phyloP scores from a whole-genome alignment of 2,797 vertebrate genomes.

The Enteromius radiatus region DNA sequence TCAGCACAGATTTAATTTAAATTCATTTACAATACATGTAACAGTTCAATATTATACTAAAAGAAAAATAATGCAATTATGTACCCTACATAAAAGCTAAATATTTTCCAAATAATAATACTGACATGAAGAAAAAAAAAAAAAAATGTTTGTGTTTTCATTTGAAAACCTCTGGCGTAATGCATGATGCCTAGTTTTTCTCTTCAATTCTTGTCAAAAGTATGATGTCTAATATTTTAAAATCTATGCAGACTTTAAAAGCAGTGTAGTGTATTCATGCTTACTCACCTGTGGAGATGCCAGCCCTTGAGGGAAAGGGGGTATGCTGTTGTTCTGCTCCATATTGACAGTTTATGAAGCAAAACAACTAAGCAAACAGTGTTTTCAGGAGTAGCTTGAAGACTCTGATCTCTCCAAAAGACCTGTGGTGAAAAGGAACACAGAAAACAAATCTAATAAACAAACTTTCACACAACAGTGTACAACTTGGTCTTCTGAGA shows the following conservation, averaged over 20 bases:
- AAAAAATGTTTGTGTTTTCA: neutral
- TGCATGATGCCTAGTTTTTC: too few relatives aligned
- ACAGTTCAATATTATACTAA: neutral
- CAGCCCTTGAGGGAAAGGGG: slow-evolving; percentile 91
- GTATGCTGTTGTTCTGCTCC: slow-evolving; percentile 98
- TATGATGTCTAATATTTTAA: neutral
- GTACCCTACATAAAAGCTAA: neutral
- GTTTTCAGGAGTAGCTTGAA: slow-evolving; percentile 18
- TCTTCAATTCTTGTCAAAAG: neutral
- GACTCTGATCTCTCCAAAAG: slow-evolving; percentile 2
- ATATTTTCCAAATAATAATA: neutral
- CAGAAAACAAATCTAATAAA: neutral
- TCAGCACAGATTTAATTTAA: neutral
- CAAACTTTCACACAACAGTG: neutral
- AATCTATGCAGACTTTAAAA: neutral
- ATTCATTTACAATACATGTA: neutral
- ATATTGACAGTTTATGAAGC: slow-evolving; percentile 72
- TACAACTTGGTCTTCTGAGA: neutral
- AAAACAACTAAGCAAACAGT: slow-evolving; percentile 50
- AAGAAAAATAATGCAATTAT: neutral
- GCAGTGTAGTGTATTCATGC: neutral
- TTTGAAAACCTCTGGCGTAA: neutral
- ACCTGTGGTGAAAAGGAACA: slow-evolving; percentile 17
- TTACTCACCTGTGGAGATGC: slow-evolving; percentile 91
- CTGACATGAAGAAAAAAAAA: neutral